These are phyloP conservation scores for Megaceryle alcyon DNA, from an alignment of 2,797 vertebrate species.

Conservation along the genomic window DNA sequence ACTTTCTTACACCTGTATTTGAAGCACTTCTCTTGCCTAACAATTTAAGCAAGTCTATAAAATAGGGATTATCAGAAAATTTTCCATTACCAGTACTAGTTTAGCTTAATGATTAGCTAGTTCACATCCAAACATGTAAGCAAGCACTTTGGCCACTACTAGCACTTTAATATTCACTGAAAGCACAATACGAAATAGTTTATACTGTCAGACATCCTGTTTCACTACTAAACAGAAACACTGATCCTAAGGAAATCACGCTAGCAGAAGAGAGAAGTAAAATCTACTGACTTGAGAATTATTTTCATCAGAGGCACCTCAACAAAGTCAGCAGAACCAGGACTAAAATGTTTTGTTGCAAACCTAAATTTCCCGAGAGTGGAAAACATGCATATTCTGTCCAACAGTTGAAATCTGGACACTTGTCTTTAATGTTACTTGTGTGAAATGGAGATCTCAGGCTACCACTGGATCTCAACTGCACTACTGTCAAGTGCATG, in stretches of 20 bases:
- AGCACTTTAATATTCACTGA: not conserved
- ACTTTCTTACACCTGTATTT: not conserved
- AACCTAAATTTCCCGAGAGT: not conserved
- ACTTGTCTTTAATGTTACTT: not conserved
- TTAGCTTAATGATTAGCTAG: not conserved
- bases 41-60: not conserved
- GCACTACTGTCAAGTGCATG: not conserved
- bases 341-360: not conserved
- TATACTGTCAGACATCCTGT: not conserved
- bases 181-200: not conserved
- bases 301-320: not conserved
- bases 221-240: not conserved
- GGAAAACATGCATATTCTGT: not conserved
- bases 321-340: not conserved
- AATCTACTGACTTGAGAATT: not conserved
- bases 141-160: not conserved
- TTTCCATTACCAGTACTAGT: not conserved
- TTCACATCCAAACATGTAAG: not conserved
- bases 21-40: not conserved
- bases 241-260: not conserved
- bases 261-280: not conserved
- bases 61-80: not conserved
- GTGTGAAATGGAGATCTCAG: fast-evolving
- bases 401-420: not conserved
- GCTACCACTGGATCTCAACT: not conserved